Conservation (phyloP, 2,797 vertebrate genomes). For the Loriculus beryllinus region DNA sequence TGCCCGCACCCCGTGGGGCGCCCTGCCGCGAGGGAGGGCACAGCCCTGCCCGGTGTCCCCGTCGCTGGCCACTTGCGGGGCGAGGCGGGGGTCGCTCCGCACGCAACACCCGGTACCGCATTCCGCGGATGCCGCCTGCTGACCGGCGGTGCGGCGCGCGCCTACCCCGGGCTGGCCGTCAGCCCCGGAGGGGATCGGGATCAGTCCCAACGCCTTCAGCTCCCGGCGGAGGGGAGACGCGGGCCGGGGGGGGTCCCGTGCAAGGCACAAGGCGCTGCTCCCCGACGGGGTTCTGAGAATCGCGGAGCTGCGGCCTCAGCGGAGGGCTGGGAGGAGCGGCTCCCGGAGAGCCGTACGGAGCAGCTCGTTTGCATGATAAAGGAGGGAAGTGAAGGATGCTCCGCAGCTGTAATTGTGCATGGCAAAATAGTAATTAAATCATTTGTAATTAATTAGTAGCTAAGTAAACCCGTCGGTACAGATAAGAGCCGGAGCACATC, state of each 20-base stretch:
- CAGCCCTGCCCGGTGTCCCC: neutral
- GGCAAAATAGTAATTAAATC: slow-evolving; percentile 71
- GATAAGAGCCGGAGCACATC: neutral
- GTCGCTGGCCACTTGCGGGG: neutral
- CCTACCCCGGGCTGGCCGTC: neutral
- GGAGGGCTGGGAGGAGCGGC: neutral
- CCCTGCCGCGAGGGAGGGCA: no score
- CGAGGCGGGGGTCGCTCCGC: neutral
- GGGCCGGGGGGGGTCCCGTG: neutral
- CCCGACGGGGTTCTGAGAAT: neutral
- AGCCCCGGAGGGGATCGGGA: no score
- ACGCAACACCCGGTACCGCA: neutral
- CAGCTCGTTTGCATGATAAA: slow-evolving; percentile 29
- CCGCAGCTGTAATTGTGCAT: slow-evolving; percentile 34
- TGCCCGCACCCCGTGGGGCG: neutral
- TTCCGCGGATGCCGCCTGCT: neutral
- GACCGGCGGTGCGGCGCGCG: neutral
- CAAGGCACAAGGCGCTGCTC: neutral
- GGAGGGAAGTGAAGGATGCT: slow-evolving; percentile 15
- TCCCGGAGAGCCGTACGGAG: neutral
- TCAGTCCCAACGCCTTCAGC: neutral
- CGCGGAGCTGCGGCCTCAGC: neutral
- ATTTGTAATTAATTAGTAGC: slow-evolving; percentile 70
- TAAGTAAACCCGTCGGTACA: slow-evolving; percentile 32
- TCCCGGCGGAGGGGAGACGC: neutral